These are phyloP conservation scores for Trachops cirrhosus DNA, from an alignment of 2,797 vertebrate species.

Conservation along the genomic window DNA sequence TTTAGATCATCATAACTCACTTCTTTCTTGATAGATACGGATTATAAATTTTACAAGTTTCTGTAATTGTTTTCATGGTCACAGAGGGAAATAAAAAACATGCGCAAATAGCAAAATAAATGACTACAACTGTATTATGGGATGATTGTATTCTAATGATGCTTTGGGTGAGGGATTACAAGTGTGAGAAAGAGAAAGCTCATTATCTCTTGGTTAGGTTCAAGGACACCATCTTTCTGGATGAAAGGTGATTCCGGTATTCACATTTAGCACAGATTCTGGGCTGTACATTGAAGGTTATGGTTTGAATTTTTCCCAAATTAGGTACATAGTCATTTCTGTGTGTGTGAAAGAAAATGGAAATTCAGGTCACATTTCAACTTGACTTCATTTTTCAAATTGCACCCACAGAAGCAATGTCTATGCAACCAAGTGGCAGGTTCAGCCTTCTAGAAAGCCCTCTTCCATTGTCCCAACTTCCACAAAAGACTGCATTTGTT, in stretches of 20 bases:
- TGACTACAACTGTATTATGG: neutral
- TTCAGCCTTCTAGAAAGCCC: neutral
- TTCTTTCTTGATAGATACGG: constrained; percentile 50
- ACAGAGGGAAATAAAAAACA: constrained; percentile 33
- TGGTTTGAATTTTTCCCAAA: constrained; percentile 67
- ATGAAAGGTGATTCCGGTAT: constrained; percentile 67
- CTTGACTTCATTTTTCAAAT: constrained; percentile 64
- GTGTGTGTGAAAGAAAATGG: constrained; percentile 53
- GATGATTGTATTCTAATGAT: constrained; percentile 56
- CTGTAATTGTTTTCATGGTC: constrained; percentile 46
- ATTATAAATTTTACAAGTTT: constrained; percentile 54
- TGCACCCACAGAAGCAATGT: constrained; percentile 50
- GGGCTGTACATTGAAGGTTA: constrained; percentile 56
- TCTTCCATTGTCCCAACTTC: neutral
- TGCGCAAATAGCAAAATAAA: constrained; percentile 31
- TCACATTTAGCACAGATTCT: constrained; percentile 65
- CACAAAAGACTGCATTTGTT: neutral
- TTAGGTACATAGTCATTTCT: constrained; percentile 61
- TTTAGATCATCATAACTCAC: constrained; percentile 60
- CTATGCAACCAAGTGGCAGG: neutral
- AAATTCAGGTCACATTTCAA: constrained; percentile 71
- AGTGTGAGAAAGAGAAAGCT: constrained; percentile 61
- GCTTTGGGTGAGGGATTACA: constrained; percentile 61
- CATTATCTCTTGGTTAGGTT: constrained; percentile 62
- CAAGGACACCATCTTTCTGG: constrained; percentile 63